phyloP scores from a whole-genome alignment of 2,888 invertebrate genomes.

The Eupithecia dodoneata region DNA sequence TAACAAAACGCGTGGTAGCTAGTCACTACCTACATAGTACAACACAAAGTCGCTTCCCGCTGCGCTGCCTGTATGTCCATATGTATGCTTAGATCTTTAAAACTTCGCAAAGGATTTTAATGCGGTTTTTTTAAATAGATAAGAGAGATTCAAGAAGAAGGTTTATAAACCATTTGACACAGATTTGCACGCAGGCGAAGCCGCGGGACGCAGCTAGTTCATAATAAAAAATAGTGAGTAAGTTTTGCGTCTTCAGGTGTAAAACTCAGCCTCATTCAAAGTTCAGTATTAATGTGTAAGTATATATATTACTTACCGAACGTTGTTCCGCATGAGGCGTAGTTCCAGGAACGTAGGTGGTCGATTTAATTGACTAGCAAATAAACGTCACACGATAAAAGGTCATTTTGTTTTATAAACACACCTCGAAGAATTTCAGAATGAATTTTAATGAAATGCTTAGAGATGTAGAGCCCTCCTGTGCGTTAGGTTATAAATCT shows the following conservation, averaged over 20 bases:
- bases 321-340: neutral
- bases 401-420: conserved; percentile 1
- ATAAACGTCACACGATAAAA: neutral
- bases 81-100: too few relatives aligned
- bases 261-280: neutral
- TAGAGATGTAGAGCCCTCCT: neutral
- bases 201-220: too few relatives aligned
- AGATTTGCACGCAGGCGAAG: too few relatives aligned
- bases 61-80: too few relatives aligned
- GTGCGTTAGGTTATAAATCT: conserved; percentile 1
- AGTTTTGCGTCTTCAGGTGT: neutral
- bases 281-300: neutral
- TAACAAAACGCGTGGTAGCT: too few relatives aligned
- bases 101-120: too few relatives aligned
- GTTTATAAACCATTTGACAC: too few relatives aligned
- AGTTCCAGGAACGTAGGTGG: neutral
- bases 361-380: conserved; percentile 10
- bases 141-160: too few relatives aligned
- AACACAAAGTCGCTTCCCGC: too few relatives aligned
- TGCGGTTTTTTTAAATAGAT: too few relatives aligned
- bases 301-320: neutral
- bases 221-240: too few relatives aligned
- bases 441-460: conserved; percentile 1
- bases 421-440: neutral
- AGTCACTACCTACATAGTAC: too few relatives aligned